A percentile compares a stretch with the other conserved stretches of the same genome.
These are phyloP conservation scores for Morpho achilles DNA, from an alignment of 2,888 invertebrate genomes.

Conservation along the genomic window DNA sequence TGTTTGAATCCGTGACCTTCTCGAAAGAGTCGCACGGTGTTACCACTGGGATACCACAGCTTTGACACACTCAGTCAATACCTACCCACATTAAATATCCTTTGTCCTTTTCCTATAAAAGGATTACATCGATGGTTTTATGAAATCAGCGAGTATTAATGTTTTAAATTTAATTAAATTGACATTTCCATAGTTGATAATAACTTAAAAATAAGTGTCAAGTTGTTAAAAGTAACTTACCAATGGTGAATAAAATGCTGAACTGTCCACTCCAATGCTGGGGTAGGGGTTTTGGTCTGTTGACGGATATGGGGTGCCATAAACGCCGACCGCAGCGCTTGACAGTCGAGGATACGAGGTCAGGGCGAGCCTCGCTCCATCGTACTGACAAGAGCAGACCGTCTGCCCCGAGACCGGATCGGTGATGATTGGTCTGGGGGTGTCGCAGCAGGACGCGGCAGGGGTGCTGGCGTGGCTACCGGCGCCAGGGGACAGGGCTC, in stretches of 20 bases:
- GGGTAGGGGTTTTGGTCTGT: conserved; percentile 96
- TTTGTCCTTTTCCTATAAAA: too few species aligned
- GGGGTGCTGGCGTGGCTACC: conserved; percentile 75
- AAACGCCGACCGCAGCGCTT: conserved; percentile 88
- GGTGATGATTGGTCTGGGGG: conserved; percentile 93
- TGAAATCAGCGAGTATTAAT: too few species aligned
- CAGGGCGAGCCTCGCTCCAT: conserved; percentile 91
- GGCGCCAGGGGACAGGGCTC: conserved; percentile 80
- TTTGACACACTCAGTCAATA: too few species aligned
- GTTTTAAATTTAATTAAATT: too few species aligned
- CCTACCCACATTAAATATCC: too few species aligned
- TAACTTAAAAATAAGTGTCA: too few species aligned
- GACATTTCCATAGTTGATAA: too few species aligned
- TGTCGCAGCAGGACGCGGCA: conserved; percentile 89
- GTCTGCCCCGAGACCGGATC: conserved; percentile 96
- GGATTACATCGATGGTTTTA: too few species aligned
- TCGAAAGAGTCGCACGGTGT: too few species aligned
- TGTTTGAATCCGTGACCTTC: too few species aligned
- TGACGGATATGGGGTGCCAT: conserved; percentile 92
- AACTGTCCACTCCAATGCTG: conserved; percentile 95
- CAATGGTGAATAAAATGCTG: conserved; percentile 96
- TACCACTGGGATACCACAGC: too few species aligned
- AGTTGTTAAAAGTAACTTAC: conserved; percentile 80
- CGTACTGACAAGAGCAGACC: conserved; percentile 96
- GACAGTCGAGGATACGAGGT: conserved; percentile 88